Percentiles rank a stretch among this genome's conserved stretches.
phyloP scores from a whole-genome alignment of 2,113 vertebrate genomes.

The Rhineura floridana region DNA sequence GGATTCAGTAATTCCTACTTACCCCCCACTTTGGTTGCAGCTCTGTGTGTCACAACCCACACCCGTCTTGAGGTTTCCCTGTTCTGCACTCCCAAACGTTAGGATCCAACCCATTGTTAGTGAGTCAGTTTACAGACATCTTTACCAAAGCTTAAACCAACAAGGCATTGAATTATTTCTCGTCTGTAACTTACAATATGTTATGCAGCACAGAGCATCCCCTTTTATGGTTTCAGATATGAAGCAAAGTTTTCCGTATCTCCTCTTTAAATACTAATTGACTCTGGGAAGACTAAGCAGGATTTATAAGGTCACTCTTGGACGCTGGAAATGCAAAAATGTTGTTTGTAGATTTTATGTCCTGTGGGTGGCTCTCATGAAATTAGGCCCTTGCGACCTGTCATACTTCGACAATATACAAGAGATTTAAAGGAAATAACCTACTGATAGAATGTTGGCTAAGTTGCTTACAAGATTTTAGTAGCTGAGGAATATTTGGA shows the following conservation, averaged over 20 bases:
- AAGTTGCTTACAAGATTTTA: neutral
- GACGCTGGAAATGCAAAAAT: neutral
- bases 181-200: neutral
- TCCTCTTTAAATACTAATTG: neutral
- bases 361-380: neutral
- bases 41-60: neutral
- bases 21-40: neutral
- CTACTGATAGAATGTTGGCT: neutral
- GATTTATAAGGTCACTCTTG: neutral
- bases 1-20: neutral
- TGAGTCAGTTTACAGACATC: neutral
- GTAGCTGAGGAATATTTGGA: neutral
- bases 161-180: neutral
- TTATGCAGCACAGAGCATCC: neutral
- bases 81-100: neutral
- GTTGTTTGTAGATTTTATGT: neutral
- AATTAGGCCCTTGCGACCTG: neutral
- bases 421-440: neutral
- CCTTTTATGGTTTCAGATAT: neutral
- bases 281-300: neutral
- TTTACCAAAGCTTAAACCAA: neutral
- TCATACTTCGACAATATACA: neutral
- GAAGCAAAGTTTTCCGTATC: neutral
- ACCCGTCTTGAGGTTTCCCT: neutral
- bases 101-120: neutral